phyloP scores from a whole-genome alignment of 2,797 vertebrate species.

The Chaetodon trifasciatus region DNA sequence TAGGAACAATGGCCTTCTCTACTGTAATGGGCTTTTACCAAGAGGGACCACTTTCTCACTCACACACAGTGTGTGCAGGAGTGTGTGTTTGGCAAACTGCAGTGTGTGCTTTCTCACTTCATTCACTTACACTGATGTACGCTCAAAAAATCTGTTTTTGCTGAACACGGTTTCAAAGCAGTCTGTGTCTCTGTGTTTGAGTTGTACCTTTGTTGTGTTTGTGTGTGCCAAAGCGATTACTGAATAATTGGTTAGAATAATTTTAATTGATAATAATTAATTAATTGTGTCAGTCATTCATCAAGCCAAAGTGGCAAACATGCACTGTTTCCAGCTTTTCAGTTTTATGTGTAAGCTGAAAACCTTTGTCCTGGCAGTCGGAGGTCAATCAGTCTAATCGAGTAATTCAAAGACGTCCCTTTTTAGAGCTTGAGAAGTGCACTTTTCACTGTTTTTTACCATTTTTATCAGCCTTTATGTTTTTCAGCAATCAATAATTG shows the following conservation, averaged over 20 bases:
- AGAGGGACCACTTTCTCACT: slow-evolving; percentile 51
- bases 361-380: background rate
- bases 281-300: background rate
- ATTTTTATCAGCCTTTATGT: no score
- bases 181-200: background rate
- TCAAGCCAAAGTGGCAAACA: background rate
- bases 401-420: background rate
- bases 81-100: slow-evolving; percentile 25
- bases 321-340: background rate
- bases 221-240: background rate
- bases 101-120: slow-evolving; percentile 1
- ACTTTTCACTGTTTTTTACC: no score
- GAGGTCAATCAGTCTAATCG: background rate
- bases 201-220: background rate
- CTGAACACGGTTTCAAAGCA: background rate
- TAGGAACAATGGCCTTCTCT: slow-evolving; percentile 63
- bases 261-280: background rate
- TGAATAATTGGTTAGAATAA: background rate
- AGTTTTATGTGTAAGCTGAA: background rate
- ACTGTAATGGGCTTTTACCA: slow-evolving; percentile 65
- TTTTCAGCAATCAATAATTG: no score
- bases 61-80: background rate
- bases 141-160: background rate
- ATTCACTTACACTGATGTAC: slow-evolving; percentile 14
- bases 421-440: no score